Conservation (phyloP, 53 echinoderm and acorn worm genomes). For the Paracentrotus lividus region DNA sequence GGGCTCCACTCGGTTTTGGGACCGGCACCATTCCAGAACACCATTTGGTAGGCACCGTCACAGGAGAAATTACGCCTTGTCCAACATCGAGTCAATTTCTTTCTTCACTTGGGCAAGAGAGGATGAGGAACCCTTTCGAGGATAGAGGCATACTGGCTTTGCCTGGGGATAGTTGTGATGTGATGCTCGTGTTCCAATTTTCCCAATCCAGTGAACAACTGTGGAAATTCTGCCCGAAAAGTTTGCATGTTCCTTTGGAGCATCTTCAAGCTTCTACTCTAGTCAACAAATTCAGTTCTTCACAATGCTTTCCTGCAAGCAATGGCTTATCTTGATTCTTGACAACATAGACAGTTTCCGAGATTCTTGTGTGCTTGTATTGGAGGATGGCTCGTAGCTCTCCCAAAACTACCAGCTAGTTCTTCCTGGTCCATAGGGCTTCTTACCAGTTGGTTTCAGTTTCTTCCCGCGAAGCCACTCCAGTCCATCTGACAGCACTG, state of each 20-base stretch:
- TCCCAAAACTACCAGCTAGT: conserved; percentile 27
- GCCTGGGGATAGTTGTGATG: conserved; percentile 62
- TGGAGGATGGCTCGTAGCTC: conserved; percentile 39
- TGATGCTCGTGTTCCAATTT: conserved; percentile 46
- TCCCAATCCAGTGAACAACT: conserved; percentile 61
- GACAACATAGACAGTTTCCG: conserved; percentile 69
- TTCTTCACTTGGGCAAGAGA: conserved; percentile 70
- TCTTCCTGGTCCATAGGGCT: conserved; percentile 48
- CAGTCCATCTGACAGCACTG: conserved; percentile 44
- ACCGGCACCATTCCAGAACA: conserved; percentile 70
- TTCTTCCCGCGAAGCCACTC: conserved; percentile 30
- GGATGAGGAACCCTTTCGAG: conserved; percentile 61
- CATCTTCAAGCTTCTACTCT: conserved; percentile 27
- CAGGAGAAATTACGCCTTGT: conserved; percentile 73
- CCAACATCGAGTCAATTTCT: conserved; percentile 63
- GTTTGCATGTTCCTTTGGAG: background rate
- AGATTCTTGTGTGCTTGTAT: too few relatives aligned
- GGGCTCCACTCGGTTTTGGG: conserved; percentile 65
- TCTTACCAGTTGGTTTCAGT: conserved; percentile 16
- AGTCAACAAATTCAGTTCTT: background rate
- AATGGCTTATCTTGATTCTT: conserved; percentile 28
- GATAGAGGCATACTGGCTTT: conserved; percentile 43
- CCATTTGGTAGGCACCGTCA: conserved; percentile 60
- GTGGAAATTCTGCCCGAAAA: conserved; percentile 63
- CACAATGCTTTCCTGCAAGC: conserved; percentile 49